These are phyloP conservation scores for Xylota sylvarum DNA, from an alignment of 2,888 invertebrate species.

Conservation along the genomic window DNA sequence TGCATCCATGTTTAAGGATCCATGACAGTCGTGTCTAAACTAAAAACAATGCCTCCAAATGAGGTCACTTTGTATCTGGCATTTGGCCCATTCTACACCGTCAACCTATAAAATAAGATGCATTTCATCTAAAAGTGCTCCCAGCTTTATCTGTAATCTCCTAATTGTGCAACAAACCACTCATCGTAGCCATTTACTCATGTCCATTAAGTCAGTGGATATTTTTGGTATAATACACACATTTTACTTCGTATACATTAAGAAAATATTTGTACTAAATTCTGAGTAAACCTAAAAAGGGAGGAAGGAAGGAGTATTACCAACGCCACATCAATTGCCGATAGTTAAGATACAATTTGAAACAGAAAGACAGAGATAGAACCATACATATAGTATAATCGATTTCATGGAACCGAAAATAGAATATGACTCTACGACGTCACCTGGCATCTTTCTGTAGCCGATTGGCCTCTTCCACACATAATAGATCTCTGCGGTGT, in stretches of 20 bases:
- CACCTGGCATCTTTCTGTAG: slow-evolving; percentile 59
- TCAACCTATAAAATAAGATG: slow-evolving; percentile 24
- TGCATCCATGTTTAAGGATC: slow-evolving; percentile 27
- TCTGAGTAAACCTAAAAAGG: slow-evolving; percentile 25
- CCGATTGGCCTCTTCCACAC: slow-evolving; percentile 60
- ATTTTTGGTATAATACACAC: slow-evolving; percentile 55
- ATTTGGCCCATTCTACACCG: slow-evolving; percentile 41
- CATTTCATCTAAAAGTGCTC: slow-evolving; percentile 41
- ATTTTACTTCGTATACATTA: background rate
- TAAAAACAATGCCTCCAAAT: slow-evolving; percentile 44
- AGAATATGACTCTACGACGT: slow-evolving; percentile 73
- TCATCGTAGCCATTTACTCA: slow-evolving; percentile 55
- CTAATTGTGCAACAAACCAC: slow-evolving; percentile 62
- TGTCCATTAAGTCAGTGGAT: slow-evolving; percentile 54
- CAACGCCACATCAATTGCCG: slow-evolving; percentile 14
- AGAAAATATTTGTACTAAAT: slow-evolving; percentile 15
- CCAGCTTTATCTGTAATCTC: slow-evolving; percentile 43
- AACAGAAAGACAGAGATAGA: slow-evolving; percentile 15
- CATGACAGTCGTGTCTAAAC: slow-evolving; percentile 37
- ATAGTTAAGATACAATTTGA: slow-evolving; percentile 16
- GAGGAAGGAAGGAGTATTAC: slow-evolving; percentile 28
- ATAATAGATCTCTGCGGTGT: slow-evolving; percentile 56
- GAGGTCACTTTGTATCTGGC: slow-evolving; percentile 67
- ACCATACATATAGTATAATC: slow-evolving; percentile 28
- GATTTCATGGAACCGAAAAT: slow-evolving; percentile 74